Conservation (phyloP, 2,797 vertebrate genomes). For the Chelmon rostratus region DNA sequence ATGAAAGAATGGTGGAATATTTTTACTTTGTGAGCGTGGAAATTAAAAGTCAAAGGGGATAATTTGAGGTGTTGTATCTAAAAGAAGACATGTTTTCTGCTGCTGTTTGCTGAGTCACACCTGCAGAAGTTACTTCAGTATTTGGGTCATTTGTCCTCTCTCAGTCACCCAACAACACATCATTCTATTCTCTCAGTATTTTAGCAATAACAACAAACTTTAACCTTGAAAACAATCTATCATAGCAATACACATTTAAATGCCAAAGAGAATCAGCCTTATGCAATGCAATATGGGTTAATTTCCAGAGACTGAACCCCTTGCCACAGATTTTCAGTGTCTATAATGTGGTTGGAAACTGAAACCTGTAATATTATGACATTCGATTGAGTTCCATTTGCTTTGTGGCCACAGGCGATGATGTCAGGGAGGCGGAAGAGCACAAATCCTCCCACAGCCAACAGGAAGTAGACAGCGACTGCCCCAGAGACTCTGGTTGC, state of each 20-base stretch:
- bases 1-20: conserved; percentile 19
- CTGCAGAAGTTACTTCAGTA: neutral
- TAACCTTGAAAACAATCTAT: neutral
- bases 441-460: conserved; percentile 71
- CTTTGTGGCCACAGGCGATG: conserved; percentile 77
- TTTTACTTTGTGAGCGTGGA: neutral
- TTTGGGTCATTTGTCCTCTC: conserved; percentile 4
- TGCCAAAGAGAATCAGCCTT: conserved; percentile 3
- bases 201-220: neutral
- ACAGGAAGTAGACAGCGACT: conserved; percentile 89
- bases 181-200: neutral
- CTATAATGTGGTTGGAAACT: conserved; percentile 27
- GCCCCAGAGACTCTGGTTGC: conserved; percentile 97
- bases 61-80: neutral
- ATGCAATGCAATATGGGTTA: neutral
- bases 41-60: neutral
- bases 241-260: neutral
- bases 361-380: neutral
- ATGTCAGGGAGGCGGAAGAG: conserved; percentile 79
- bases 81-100: neutral
- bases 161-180: neutral
- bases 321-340: neutral
- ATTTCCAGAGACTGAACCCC: conserved; percentile 17
- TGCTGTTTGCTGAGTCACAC: neutral
- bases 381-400: conserved; percentile 17